Evolutionary conservation across 2,888 invertebrate genomes (phyloP).

Genomic region (Acleris literana): DNA sequence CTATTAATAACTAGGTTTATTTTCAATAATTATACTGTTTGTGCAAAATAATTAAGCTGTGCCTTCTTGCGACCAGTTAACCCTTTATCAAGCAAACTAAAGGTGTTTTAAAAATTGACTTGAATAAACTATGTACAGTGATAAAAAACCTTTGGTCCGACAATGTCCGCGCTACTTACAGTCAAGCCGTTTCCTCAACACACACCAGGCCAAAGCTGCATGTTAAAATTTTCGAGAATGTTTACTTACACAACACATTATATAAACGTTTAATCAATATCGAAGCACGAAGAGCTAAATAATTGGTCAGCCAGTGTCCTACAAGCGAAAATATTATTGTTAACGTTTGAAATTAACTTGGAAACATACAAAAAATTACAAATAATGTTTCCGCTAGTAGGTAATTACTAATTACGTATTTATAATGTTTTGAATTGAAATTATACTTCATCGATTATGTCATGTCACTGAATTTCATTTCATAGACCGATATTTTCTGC

Average conservation of each 20-base stretch:
- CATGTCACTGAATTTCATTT: no score
- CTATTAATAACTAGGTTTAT: no score
- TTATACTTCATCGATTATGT: no score
- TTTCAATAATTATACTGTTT: no score
- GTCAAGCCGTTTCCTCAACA: conserved; percentile 94
- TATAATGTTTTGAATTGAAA: no score
- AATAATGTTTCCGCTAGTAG: background rate
- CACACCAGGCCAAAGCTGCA: conserved; percentile 96
- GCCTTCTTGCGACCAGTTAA: conserved; percentile 1
- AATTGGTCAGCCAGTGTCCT: conserved; percentile 35
- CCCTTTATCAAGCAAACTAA: background rate
- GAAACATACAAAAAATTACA: background rate
- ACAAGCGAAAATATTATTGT: conserved; percentile 23
- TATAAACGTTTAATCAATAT: conserved; percentile 33
- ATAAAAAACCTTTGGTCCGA: background rate
- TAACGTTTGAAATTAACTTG: conserved; percentile 3
- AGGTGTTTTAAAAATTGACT: conserved; percentile 36
- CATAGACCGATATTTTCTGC: no score
- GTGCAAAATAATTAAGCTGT: background rate
- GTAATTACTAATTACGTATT: background rate
- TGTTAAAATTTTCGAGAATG: conserved; percentile 56
- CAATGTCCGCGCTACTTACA: conserved; percentile 85
- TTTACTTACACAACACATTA: conserved; percentile 40
- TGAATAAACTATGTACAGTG: background rate
- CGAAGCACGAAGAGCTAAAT: conserved; percentile 33